Percentiles rank a stretch among this genome's conserved stretches.
phyloP scores from a whole-genome alignment of 2,888 invertebrate genomes.

The Cataglyphis altisquamis region DNA sequence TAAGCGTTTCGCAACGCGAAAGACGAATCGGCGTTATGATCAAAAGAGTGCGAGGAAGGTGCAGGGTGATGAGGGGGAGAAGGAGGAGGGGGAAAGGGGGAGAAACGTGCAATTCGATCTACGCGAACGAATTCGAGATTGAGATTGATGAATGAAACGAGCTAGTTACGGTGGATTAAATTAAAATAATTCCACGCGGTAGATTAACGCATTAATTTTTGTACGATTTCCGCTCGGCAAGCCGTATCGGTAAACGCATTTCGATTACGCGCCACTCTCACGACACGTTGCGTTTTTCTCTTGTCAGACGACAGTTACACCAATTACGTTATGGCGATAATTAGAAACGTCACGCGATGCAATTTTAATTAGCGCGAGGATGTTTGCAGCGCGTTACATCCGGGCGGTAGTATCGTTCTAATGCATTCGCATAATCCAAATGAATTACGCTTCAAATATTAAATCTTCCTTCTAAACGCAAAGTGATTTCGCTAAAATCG shows the following conservation, averaged over 20 bases:
- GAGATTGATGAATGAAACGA: constrained; percentile 22
- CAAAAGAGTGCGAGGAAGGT: background rate
- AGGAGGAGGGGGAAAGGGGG: too few relatives aligned
- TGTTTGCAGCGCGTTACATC: background rate
- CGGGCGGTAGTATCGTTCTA: constrained; percentile 8
- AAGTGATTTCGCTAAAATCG: constrained; percentile 9
- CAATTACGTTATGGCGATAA: constrained; percentile 32
- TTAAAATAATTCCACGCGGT: constrained; percentile 44
- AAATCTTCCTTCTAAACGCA: constrained; percentile 29
- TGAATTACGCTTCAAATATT: constrained; percentile 45
- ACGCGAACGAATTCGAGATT: constrained; percentile 32
- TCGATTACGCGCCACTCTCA: background rate
- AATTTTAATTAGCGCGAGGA: constrained; percentile 52
- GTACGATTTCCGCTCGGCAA: constrained; percentile 18
- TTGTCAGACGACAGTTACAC: constrained; percentile 15
- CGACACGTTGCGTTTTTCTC: background rate
- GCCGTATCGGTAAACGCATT: constrained; percentile 12
- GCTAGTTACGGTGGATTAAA: constrained; percentile 42
- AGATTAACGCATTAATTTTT: constrained; percentile 47
- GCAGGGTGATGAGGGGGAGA: background rate
- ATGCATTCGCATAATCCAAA: constrained; percentile 39
- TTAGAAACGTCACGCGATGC: constrained; percentile 36
- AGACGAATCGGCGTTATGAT: constrained; percentile 40
- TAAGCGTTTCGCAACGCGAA: constrained; percentile 39
- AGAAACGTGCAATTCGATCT: constrained; percentile 41